Base-by-base conservation (phyloP, 1,140 invertebrate genomes). In the Hyphantria cunea region DNA sequence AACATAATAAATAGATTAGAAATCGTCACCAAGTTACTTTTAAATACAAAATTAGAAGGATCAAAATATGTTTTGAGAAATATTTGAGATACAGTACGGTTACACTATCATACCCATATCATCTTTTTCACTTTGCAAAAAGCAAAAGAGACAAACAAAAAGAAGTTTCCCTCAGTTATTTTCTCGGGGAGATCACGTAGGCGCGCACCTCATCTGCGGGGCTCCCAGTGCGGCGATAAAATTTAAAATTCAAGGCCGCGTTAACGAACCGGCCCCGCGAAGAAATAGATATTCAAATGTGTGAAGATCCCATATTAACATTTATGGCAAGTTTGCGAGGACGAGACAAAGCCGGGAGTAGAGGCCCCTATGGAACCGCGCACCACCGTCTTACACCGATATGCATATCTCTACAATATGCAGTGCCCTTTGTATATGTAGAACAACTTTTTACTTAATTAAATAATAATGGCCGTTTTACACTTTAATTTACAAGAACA, bases 261-360 rank as follows among this genome's bases (percentile, higher is more conserved):
- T 89, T 90, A 90, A 90, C 86, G 84, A 90, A 90, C 87, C 82
- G 84, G 81, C 84, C 83, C 82, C 86, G 87, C 84, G 84, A 89
- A 89, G 86, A 90, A 90, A 90, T 90, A 89, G 87, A 89, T 90
- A 90, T 90, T 90, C 87, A 90, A 90, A 90, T 90, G 87, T 85
- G 82, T 86, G 73, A 72, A 80, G 81, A 84, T 90, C 87, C 87
- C 87, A 86, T 90, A 90, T 90, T 90, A 90, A 90, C 88, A 90
- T 89, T 90, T 90, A 90, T 90, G 85, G 88, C 80, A 84, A 90
- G 83, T 90, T 90, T 90, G 88, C 82, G 84, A 82, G 78, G 72
- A 80, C 81, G 82, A 89, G 77, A 87, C 84, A 87, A 86, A 84
- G 78, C 77, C 82, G 61, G 60, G 70, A 72, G 72, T 56, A 41